phyloP scores from a whole-genome alignment of 2,797 vertebrate species.

The Amphiprion clarkii region DNA sequence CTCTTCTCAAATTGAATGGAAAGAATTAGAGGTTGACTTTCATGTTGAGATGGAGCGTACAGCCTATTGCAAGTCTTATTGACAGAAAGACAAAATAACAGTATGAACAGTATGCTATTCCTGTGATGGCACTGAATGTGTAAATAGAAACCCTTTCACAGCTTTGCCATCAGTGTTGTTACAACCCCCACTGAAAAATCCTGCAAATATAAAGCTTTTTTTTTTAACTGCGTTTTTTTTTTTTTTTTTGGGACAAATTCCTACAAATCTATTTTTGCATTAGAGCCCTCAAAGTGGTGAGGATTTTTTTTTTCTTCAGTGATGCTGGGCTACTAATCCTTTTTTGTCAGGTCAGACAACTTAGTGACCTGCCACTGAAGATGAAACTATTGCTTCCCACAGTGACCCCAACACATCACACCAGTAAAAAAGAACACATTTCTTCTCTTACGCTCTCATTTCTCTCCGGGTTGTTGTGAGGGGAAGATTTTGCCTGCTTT shows the following conservation, averaged over 20 bases:
- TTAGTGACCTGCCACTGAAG: conserved; percentile 58
- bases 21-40: conserved; percentile 71
- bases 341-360: conserved; percentile 69
- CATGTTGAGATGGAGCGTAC: conserved; percentile 64
- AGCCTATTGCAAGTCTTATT: conserved; percentile 65
- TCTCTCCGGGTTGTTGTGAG: conserved; percentile 65
- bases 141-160: conserved; percentile 61
- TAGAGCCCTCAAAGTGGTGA: conserved; percentile 25
- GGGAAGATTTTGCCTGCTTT: conserved; percentile 79
- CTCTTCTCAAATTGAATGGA: conserved; percentile 66
- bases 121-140: conserved; percentile 39
- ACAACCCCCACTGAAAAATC: neutral
- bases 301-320: conserved; percentile 13
- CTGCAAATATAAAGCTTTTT: conserved; percentile 45
- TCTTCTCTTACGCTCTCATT: conserved; percentile 46
- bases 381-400: conserved; percentile 60
- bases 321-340: conserved; percentile 55
- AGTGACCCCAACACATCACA: conserved; percentile 59
- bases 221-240: conserved; percentile 27
- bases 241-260: conserved; percentile 50
- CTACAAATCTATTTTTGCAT: conserved; percentile 50
- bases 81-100: conserved; percentile 67
- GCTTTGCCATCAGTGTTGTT: conserved; percentile 23
- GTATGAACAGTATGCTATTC: conserved; percentile 30
- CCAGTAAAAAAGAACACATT: conserved; percentile 32